phyloP scores from a whole-genome alignment of 2,797 vertebrate genomes.

The Pseudopleuronectes americanus region DNA sequence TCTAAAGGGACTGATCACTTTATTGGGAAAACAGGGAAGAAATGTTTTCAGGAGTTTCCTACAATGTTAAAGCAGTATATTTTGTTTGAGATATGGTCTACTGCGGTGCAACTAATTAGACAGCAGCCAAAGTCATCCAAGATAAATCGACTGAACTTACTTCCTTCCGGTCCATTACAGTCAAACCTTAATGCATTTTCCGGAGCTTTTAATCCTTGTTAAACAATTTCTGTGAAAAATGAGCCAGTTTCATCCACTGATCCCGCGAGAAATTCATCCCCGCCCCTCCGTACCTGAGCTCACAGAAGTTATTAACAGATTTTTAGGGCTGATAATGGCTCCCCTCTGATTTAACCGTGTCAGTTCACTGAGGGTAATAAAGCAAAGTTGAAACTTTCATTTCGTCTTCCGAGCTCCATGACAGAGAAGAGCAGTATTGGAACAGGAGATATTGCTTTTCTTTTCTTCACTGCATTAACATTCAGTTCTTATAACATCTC shows the following conservation, averaged over 20 bases:
- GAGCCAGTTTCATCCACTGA: conserved; percentile 38
- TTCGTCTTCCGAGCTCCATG: conserved; percentile 39
- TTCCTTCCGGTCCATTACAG: conserved; percentile 20
- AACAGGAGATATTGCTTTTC: conserved; percentile 43
- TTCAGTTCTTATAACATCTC: conserved; percentile 27
- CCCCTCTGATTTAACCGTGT: conserved; percentile 54
- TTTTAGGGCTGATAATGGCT: conserved; percentile 60
- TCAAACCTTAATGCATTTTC: conserved; percentile 31
- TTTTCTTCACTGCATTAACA: conserved; percentile 3
- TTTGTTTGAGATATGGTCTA: conserved; percentile 15
- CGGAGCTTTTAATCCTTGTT: conserved; percentile 49
- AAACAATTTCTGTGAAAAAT: conserved; percentile 52
- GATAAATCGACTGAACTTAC: conserved; percentile 27
- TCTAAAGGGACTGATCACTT: conserved; percentile 30
- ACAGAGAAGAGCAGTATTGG: conserved; percentile 38
- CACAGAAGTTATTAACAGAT: conserved; percentile 62
- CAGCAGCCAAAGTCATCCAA: conserved; percentile 8
- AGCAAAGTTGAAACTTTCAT: conserved; percentile 62
- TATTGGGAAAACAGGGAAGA: conserved; percentile 36
- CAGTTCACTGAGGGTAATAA: conserved; percentile 52
- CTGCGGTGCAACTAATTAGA: conserved; percentile 21
- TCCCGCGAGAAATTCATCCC: conserved; percentile 37
- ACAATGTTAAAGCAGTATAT: conserved; percentile 14
- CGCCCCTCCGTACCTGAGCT: conserved; percentile 31
- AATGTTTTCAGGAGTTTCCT: conserved; percentile 20